phyloP scores from a whole-genome alignment of 1,140 invertebrate species.

The Conopomorpha cramerella region DNA sequence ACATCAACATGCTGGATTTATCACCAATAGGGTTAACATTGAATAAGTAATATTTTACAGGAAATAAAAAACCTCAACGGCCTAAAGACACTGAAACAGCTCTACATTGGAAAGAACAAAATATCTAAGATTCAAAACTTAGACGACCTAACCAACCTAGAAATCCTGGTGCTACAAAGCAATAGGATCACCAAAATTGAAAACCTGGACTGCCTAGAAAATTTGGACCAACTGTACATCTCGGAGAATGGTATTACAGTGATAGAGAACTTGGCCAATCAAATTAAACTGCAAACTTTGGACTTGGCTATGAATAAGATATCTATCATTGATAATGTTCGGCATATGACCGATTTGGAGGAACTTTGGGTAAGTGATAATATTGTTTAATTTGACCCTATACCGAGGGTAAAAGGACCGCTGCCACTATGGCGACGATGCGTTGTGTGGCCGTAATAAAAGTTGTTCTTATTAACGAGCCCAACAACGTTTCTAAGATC shows the following conservation, averaged over 20 bases:
- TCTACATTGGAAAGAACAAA: constrained; percentile 97
- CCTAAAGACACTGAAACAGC: constrained; percentile 72
- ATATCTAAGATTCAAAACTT: constrained; percentile 89
- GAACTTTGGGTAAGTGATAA: constrained; percentile 96
- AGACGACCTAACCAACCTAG: constrained; percentile 75
- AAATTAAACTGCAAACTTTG: constrained; percentile 78
- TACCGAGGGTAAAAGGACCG: too few species aligned
- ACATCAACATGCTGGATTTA: too few species aligned
- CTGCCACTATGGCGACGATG: too few species aligned
- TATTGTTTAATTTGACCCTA: too few species aligned
- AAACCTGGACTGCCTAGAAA: constrained; percentile 74
- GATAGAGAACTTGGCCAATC: constrained; percentile 76
- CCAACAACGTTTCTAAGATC: too few species aligned
- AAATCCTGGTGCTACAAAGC: constrained; percentile 86
- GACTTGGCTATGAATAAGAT: constrained; percentile 92
- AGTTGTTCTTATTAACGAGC: too few species aligned
- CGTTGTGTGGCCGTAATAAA: too few species aligned
- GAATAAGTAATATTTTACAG: too few species aligned
- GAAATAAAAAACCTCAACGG: constrained; percentile 85
- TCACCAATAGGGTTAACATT: too few species aligned
- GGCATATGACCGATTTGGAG: constrained; percentile 75
- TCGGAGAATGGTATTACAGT: constrained; percentile 89
- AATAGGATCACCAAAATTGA: constrained; percentile 90
- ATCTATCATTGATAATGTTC: constrained; percentile 78
- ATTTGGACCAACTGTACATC: constrained; percentile 89